Conservation (phyloP, 1,140 invertebrate genomes). For the Trissolcus basalis region DNA sequence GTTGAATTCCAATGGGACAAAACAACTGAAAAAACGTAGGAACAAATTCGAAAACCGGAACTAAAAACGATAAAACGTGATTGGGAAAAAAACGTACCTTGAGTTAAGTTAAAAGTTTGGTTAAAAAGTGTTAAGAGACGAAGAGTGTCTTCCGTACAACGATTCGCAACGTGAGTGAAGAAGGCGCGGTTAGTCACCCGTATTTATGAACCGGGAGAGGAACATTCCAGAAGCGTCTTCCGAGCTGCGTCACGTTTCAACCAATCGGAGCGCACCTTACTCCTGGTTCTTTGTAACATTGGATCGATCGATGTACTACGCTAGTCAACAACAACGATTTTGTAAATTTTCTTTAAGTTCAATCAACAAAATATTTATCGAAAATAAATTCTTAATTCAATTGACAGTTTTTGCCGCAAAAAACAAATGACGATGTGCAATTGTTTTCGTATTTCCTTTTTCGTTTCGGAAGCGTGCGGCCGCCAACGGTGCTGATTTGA, state of each 20-base stretch:
- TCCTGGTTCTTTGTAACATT: constrained; percentile 34
- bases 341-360: not conserved
- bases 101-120: constrained; percentile 6
- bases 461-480: not conserved
- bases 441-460: not conserved
- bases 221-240: constrained; percentile 73
- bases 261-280: constrained; percentile 61
- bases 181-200: constrained; percentile 37
- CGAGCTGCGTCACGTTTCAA: not conserved
- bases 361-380: not conserved
- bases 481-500: constrained; percentile 33
- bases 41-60: not conserved
- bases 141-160: constrained; percentile 68
- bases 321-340: constrained; percentile 44
- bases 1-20: not conserved
- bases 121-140: constrained; percentile 52
- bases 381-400: not conserved
- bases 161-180: constrained; percentile 75
- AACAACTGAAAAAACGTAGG: not conserved
- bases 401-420: not conserved
- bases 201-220: constrained; percentile 62
- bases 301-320: constrained; percentile 46
- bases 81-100: constrained; percentile 30
- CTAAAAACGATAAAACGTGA: not conserved
- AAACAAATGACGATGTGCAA: not conserved